A percentile compares a stretch with the other conserved stretches of the same genome.
Evolutionary conservation across 2,113 vertebrate genomes (phyloP).

Genomic region (Microtus oregoni): DNA sequence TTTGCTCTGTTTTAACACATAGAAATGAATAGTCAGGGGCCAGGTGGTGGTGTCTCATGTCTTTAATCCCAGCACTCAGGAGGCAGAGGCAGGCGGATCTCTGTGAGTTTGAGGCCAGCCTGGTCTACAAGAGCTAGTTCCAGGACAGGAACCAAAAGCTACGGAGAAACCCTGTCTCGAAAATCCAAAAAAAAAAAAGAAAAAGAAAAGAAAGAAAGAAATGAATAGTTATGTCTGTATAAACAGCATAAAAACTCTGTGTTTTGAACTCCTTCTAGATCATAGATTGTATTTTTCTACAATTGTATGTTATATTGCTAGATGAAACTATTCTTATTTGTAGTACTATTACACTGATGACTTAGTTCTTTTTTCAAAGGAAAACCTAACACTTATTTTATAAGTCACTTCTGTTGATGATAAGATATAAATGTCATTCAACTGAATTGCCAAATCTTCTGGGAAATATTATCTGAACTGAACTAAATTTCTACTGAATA

Average conservation of each 20-base stretch:
- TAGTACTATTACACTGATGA: background rate
- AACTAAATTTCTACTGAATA: background rate
- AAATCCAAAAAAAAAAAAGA: no score
- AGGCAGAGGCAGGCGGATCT: no score
- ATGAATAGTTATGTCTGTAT: background rate
- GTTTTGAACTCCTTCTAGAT: background rate
- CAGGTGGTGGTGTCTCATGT: no score
- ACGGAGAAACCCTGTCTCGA: no score
- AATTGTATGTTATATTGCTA: background rate
- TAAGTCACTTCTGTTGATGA: background rate
- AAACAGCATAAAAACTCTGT: background rate
- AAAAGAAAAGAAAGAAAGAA: background rate
- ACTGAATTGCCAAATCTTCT: background rate
- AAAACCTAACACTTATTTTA: background rate
- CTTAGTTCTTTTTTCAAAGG: background rate
- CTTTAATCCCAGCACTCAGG: no score
- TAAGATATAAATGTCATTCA: background rate
- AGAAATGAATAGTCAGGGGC: no score
- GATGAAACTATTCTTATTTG: background rate
- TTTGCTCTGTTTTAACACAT: background rate
- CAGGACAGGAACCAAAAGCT: no score
- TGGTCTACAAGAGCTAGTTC: no score
- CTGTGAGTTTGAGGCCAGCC: no score
- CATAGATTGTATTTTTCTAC: background rate
- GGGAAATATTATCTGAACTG: background rate